A percentile compares a stretch with the other conserved stretches of the same genome.
phyloP scores from a whole-genome alignment of 2,113 vertebrate genomes.

The Lampris incognitus region DNA sequence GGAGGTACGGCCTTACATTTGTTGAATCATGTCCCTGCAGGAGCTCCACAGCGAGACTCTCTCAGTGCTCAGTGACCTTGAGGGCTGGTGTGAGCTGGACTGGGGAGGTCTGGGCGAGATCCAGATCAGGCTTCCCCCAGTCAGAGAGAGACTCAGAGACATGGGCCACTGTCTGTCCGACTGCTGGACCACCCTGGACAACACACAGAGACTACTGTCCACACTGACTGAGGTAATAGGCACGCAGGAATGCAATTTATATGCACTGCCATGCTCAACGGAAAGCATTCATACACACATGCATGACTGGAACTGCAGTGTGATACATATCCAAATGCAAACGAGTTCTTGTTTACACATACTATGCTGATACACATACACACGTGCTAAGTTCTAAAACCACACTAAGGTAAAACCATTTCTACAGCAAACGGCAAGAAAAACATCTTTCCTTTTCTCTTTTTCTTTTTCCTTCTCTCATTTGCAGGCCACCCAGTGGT shows the following conservation, averaged over 20 bases:
- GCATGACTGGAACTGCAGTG: not conserved
- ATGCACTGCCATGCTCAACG: not conserved
- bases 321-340: not conserved
- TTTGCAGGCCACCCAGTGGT: constrained; percentile 86
- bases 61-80: constrained; percentile 72
- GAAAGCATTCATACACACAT: not conserved
- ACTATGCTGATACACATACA: not conserved
- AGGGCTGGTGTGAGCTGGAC: constrained; percentile 81
- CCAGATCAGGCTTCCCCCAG: constrained; percentile 79
- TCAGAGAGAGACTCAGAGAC: constrained; percentile 80
- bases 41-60: constrained; percentile 81
- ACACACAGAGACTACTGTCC: constrained; percentile 86
- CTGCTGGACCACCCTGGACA: constrained; percentile 86
- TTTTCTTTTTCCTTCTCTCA: not conserved
- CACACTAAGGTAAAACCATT: not conserved
- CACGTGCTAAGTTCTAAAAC: not conserved
- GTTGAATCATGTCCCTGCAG: constrained; percentile 41
- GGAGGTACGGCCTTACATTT: no score
- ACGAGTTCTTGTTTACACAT: not conserved
- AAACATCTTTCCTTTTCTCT: constrained; percentile 2
- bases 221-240: constrained; percentile 82
- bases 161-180: constrained; percentile 86
- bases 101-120: constrained; percentile 76
- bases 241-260: not conserved
- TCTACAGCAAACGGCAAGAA: not conserved